Base-by-base conservation (phyloP, 2,797 vertebrate genomes). In the Paedocypris micromegethes region DNA sequence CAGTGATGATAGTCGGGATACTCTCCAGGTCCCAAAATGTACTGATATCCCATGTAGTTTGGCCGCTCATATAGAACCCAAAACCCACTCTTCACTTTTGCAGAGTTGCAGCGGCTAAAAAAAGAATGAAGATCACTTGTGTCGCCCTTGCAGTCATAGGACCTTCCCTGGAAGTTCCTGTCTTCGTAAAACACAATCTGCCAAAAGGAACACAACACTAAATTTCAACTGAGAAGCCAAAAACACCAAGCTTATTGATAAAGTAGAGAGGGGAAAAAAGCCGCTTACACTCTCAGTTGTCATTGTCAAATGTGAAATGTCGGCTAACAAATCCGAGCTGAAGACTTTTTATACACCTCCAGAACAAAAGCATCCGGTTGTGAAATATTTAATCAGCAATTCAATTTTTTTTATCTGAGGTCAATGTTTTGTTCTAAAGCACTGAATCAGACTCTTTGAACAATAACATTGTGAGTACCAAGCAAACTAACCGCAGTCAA, bases 111-210 rank as follows among this genome's bases (percentile, higher is more conserved):
- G 62, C 62, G 73, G 70, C 66, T 80, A 52, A 87, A 79, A 72
- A 77, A 79, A 39, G 73, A 64, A 51, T 70, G 78, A 6, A 82
- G 82, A 69, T 82, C 80, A 44, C 79, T 54, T 62, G 76, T 74
- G 73, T 87, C 83, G 1, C 41, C 45, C 54, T 73, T 77, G 76
- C 83, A 83, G 73, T 84, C 85, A 68, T 84, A 75, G 72, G 63
- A 71, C 43, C 50, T 75, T 42, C 84, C 85, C 52, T 81, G 78
- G 74, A 81, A 86, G 65, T 81, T 80, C 68, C 77, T 82, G 9
- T 86, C 83, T 74, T 87, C 78, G 42, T 81, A 86, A 72, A 88
- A 85, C 3, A 68, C 64, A 55, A 85, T 85, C 83, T 86, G 77
- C n/a, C 72, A 53, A 47, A 58, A 4, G 9, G 58, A 68, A 49